phyloP scores from a whole-genome alignment of 2,113 vertebrate genomes.

The Ardeotis arabs region DNA sequence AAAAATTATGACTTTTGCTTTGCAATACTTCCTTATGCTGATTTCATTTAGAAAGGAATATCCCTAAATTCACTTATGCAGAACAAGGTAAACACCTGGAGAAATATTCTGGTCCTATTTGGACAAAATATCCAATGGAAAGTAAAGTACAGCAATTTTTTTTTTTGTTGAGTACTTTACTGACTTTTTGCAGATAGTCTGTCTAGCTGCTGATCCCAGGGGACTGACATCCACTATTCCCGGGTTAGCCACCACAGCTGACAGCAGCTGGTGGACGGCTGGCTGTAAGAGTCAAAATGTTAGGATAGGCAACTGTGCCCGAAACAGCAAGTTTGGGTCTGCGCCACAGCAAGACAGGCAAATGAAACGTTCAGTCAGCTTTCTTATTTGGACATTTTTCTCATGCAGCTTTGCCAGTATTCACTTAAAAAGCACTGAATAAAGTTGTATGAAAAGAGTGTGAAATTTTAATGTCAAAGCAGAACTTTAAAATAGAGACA shows the following conservation, averaged over 20 bases:
- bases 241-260: background rate
- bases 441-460: background rate
- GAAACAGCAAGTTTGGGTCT: background rate
- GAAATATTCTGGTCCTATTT: background rate
- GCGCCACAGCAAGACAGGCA: background rate
- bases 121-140: background rate
- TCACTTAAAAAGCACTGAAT: background rate
- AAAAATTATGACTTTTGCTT: background rate
- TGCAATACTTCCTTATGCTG: background rate
- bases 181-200: background rate
- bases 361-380: background rate
- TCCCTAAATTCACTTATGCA: background rate
- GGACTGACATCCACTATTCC: too few species aligned
- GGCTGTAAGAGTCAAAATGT: background rate
- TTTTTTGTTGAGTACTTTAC: background rate
- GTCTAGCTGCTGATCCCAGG: background rate
- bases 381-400: background rate
- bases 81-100: background rate
- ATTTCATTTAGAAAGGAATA: background rate
- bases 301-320: background rate
- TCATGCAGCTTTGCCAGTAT: background rate
- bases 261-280: background rate
- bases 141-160: background rate
- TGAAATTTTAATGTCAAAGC: background rate
- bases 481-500: background rate